phyloP scores from a whole-genome alignment of 1,140 invertebrate species.

The Conus ventricosus region DNA sequence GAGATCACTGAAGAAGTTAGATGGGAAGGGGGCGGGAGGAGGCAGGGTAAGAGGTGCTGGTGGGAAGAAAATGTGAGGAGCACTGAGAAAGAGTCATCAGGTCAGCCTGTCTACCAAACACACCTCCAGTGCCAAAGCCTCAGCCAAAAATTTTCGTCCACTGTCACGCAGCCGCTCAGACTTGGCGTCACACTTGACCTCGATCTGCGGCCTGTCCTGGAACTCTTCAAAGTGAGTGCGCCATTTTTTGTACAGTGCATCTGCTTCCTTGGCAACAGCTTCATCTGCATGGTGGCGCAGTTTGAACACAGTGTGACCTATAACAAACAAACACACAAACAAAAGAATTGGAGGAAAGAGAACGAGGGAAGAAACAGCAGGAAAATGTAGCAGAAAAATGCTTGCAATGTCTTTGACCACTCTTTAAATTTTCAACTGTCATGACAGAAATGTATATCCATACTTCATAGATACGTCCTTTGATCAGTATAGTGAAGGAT shows the following conservation, averaged over 20 bases:
- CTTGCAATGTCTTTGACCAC: too few species aligned
- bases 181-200: slow-evolving; percentile 68
- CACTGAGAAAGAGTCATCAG: too few species aligned
- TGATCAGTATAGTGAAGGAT: too few species aligned
- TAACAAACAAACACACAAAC: not conserved
- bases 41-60: too few species aligned
- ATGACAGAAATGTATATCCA: not conserved
- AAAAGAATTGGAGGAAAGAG: not conserved
- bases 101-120: not conserved
- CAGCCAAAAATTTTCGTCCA: slow-evolving; percentile 56
- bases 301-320: slow-evolving; percentile 62
- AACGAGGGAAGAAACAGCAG: not conserved
- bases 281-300: slow-evolving; percentile 60
- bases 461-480: too few species aligned
- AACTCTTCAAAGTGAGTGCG: slow-evolving; percentile 57
- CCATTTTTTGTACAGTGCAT: slow-evolving; percentile 63
- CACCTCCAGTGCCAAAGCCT: slow-evolving; percentile 58
- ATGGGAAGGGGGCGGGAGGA: too few species aligned
- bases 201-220: slow-evolving; percentile 59
- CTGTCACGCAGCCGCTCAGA: slow-evolving; percentile 59
- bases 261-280: slow-evolving; percentile 55
- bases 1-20: too few species aligned
- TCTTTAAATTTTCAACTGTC: not conserved
- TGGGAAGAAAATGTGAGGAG: too few species aligned
- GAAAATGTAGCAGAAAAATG: too few species aligned